Evolutionary conservation across 2,888 invertebrate species (phyloP), one percentile per base, ranked within the genome.

Genomic region (Andrena dorsata): DNA sequence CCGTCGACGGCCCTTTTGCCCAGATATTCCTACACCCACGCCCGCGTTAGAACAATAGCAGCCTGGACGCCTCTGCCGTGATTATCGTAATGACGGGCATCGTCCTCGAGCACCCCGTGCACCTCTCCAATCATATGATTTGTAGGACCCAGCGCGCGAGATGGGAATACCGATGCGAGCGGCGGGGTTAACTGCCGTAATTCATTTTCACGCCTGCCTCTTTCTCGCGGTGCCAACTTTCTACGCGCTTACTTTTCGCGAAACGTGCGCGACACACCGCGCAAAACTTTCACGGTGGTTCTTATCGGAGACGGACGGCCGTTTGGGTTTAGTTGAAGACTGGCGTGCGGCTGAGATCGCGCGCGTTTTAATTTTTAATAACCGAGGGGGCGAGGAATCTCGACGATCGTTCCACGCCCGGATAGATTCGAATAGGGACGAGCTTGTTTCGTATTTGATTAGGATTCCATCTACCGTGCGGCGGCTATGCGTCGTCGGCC

Each of bases 371-470:
- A 56, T 56, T 61, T 61, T 35, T 30, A 61, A 61, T 35, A 32
- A 32, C 20, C 8, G 3, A 23, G 7, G 13, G 32, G 13, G 26
- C 23, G n/a, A 5, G 56, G 35, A 30, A 41, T 51, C 58, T 51
- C 26, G 16, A 63, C 20, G 13, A 63, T 56, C 16, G 53, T 63
- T 28, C 60, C 66, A 60, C 51, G 35, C 32, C 20, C 32, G 30
- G 76, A 78, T 77, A 49, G 75, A 82, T 81, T 65, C 71, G 80
- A 80, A 85, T 84, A 61, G 65, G 53, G 71, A 74, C 71, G 79
- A 79, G 76, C 81, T 76, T 64, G 80, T 80, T 80, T 73, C 78
- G 74, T 90, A 76, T 90, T 90, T 90, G 90, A 90, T 88, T 88
- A 90, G 90, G 90, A 89, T 87, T 78, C 82, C 82, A 80, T 81